Base-by-base conservation (phyloP, 2,113 vertebrate genomes). In the Pyxicephalus adspersus region DNA sequence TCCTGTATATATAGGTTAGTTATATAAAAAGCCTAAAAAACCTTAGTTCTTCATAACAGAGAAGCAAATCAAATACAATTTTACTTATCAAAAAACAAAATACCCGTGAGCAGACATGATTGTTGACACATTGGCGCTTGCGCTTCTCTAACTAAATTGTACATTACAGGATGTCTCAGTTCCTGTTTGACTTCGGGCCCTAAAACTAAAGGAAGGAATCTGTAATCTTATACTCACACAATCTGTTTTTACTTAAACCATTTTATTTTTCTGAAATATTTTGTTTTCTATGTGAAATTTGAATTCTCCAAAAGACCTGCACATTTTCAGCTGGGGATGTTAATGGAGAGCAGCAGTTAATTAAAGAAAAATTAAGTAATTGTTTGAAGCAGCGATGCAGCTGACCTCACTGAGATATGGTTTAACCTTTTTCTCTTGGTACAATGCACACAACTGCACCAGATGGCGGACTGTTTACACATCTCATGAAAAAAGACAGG, bases 391-490 rank as follows among this genome's bases (percentile, higher is more conserved):
- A 55, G 29, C 22, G 54, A 31, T 18, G 54, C 55, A 20, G 20
- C n/a, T 60, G 54, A 74, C 71, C 71, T 38, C 19, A 9, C 71
- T 60, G 54, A 74, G 71, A 74, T 74, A 74, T 23, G 71, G 31
- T 28, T 58, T 74, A 60, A 74, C 71, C 71, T 74, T 60, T 45
- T 28, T 38, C 29, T 31, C 54, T 60, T 28, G 29, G 52, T 60
- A 74, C 51, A 31, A 74, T 17, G 55, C 29, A 58, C 28, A 74
- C 54, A 57, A 51, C n/a, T 18, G 28, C n/a, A 58, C 17, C 71
- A 74, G 71, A 74, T 74, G 71, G 55, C 55, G 6, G 71, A 16
- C 55, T 74, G 71, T 74, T 74, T 60, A 74, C 11, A 34, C 55
- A 57, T 74, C 54, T 38, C 28, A 38, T 75, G 31, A 57, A 60